A percentile compares a stretch with the other conserved stretches of the same genome.
These are phyloP conservation scores for Archaeoteleia sp. DNA, from an alignment of 2,888 invertebrate genomes.

Conservation along the genomic window DNA sequence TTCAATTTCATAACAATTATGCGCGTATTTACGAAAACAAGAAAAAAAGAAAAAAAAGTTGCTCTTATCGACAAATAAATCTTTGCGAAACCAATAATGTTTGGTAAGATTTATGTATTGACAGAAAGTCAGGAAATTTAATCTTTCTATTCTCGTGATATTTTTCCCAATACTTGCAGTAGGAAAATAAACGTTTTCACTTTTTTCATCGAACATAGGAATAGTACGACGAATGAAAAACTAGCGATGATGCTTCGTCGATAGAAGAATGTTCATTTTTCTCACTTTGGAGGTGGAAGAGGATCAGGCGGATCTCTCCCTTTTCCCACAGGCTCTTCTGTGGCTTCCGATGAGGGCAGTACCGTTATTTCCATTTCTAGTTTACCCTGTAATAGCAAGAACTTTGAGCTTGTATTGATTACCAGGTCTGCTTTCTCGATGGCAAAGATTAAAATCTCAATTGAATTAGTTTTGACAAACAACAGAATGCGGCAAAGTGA, in stretches of 20 bases:
- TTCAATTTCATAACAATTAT: too few relatives aligned
- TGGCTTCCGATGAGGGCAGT: constrained; percentile 79
- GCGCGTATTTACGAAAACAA: not conserved
- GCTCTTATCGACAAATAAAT: constrained; percentile 8
- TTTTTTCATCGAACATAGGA: not conserved
- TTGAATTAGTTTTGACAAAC: too few relatives aligned
- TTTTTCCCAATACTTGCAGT: constrained; percentile 13
- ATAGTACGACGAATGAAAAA: constrained; percentile 15
- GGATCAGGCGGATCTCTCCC: constrained; percentile 80
- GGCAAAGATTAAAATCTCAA: too few relatives aligned
- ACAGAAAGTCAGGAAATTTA: constrained; percentile 17
- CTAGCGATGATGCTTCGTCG: constrained; percentile 24
- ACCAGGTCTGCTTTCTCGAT: too few relatives aligned
- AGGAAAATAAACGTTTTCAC: constrained; percentile 16
- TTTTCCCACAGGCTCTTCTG: constrained; percentile 79
- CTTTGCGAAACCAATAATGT: constrained; percentile 13
- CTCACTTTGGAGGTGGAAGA: constrained; percentile 80
- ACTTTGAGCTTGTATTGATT: constrained; percentile 19
- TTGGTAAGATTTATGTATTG: constrained; percentile 22
- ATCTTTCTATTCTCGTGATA: constrained; percentile 20
- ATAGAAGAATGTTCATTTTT: constrained; percentile 44
- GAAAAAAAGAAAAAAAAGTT: constrained; percentile 11
- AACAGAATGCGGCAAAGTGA: too few relatives aligned
- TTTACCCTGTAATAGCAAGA: constrained; percentile 78
- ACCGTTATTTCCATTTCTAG: constrained; percentile 82